Evolutionary conservation across 2,113 vertebrate genomes (phyloP).

Genomic region (Oryzias melastigma): DNA sequence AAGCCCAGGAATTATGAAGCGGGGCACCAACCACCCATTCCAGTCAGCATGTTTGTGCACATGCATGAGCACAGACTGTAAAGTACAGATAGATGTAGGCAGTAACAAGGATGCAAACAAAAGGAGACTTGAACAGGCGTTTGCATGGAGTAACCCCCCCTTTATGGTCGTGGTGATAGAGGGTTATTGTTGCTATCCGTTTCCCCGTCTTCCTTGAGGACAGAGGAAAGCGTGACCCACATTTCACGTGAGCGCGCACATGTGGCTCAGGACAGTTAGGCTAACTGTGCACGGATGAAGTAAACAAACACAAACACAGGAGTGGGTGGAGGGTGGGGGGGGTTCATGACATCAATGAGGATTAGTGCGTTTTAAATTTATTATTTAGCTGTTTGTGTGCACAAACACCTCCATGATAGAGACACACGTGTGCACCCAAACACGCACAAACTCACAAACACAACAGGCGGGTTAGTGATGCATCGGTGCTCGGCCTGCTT

Average conservation of each 20-base stretch:
- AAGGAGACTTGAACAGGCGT: no score
- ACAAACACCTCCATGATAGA: constrained; percentile 10
- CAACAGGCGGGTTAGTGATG: constrained; percentile 60
- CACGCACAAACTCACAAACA: constrained; percentile 43
- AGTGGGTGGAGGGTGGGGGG: no score
- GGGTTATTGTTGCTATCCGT: constrained; percentile 51
- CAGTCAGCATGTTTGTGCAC: no score
- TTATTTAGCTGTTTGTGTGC: neutral
- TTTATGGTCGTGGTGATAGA: constrained; percentile 40
- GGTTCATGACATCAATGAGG: no score
- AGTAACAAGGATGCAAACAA: no score
- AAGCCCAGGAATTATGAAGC: no score
- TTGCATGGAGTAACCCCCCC: neutral
- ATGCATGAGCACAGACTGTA: no score
- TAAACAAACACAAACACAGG: constrained; percentile 24
- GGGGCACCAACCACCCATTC: no score
- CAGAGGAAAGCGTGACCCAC: constrained; percentile 67
- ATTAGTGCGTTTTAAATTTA: no score
- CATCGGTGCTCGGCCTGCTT: constrained; percentile 55
- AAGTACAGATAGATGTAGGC: no score
- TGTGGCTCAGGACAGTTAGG: constrained; percentile 41
- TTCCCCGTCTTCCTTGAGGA: constrained; percentile 18
- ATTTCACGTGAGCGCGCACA: constrained; percentile 54
- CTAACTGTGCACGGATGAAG: constrained; percentile 36
- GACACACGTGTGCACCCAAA: neutral